Conservation (phyloP, 2,113 vertebrate genomes). For the Oxyura jamaicensis region DNA sequence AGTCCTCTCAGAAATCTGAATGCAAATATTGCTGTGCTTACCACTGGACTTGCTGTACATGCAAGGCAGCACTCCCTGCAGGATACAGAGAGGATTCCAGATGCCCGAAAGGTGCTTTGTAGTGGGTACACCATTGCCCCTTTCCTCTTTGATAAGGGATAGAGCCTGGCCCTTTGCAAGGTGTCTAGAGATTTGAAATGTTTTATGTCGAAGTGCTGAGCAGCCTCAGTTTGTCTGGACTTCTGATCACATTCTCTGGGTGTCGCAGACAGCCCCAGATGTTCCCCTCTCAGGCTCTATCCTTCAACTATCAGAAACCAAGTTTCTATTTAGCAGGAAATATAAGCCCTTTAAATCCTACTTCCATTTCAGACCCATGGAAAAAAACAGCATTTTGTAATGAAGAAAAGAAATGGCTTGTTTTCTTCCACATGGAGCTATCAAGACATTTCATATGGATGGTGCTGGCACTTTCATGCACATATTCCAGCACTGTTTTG, state of each 20-base stretch:
- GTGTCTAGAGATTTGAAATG: neutral
- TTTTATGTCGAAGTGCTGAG: neutral
- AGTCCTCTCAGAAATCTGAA: neutral
- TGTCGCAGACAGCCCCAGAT: neutral
- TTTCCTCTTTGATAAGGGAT: neutral
- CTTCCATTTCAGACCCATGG: neutral
- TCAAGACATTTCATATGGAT: neutral
- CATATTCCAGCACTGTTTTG: neutral
- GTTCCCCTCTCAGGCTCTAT: neutral
- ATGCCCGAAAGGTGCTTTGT: neutral
- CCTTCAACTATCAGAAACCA: neutral
- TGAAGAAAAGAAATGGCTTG: neutral
- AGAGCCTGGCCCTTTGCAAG: neutral
- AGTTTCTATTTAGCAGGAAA: neutral
- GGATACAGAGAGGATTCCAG: neutral
- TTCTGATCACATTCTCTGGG: neutral
- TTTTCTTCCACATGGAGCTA: neutral
- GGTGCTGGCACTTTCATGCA: neutral
- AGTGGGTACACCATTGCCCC: neutral
- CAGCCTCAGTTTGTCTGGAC: neutral
- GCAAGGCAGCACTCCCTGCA: neutral
- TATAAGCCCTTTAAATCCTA: neutral
- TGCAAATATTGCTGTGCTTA: neutral
- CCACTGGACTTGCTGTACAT: neutral
- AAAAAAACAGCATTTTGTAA: neutral